Conservation (phyloP, 92 coral and sea anemone species). For the Actinostola sp. region DNA sequence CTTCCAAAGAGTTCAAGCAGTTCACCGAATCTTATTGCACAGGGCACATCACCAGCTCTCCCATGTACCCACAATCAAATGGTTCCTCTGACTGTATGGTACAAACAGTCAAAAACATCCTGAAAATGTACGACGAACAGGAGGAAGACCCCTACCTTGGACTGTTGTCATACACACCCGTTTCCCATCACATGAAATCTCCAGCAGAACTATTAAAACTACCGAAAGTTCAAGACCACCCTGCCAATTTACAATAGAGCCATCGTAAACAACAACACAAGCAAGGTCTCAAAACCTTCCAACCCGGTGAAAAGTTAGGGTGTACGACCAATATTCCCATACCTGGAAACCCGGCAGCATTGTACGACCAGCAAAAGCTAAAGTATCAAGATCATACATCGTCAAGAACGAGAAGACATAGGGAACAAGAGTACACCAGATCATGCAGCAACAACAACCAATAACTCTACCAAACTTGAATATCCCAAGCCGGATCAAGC, state of each 20-base stretch:
- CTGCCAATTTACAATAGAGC: constrained; percentile 41
- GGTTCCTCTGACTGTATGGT: constrained; percentile 31
- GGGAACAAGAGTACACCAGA: constrained; percentile 54
- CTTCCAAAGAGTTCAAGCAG: constrained; percentile 30
- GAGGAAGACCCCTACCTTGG: constrained; percentile 50
- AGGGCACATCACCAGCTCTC: constrained; percentile 40
- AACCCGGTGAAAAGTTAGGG: constrained; percentile 35
- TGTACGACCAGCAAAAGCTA: constrained; percentile 47
- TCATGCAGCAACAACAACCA: constrained; percentile 14
- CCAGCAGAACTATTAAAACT: constrained; percentile 51
- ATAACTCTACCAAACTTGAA: no score
- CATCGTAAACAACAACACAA: constrained; percentile 3
- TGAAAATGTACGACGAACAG: constrained; percentile 19
- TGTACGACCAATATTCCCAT: constrained; percentile 45
- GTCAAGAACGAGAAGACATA: constrained; percentile 43
- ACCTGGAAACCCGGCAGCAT: constrained; percentile 47
- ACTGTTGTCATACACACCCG: constrained; percentile 27
- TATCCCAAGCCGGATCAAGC: no score
- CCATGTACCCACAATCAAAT: constrained; percentile 31
- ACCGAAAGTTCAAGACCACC: constrained; percentile 42
- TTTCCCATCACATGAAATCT: constrained; percentile 36
- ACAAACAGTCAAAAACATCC: constrained; percentile 33
- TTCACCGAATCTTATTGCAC: constrained; percentile 31
- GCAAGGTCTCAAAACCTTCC: constrained; percentile 4
- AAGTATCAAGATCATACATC: constrained; percentile 62